Evolutionary conservation across 2,113 vertebrate genomes (phyloP).

Genomic region (Ctenodactylus gundi): DNA sequence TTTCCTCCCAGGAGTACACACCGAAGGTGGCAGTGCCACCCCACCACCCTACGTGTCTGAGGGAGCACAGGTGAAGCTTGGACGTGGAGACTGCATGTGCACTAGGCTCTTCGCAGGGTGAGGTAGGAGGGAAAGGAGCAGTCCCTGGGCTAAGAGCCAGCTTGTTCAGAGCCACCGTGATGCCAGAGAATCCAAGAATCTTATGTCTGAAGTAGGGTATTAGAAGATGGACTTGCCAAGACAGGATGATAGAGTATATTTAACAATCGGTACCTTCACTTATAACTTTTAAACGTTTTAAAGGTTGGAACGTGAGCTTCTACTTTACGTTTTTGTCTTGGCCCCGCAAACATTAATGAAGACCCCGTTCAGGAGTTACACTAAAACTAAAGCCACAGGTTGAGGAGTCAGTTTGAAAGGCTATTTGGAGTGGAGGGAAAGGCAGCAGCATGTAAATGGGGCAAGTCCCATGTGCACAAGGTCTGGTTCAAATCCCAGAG

Average conservation of each 20-base stretch:
- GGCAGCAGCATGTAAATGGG: not conserved
- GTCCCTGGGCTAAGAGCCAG: not conserved
- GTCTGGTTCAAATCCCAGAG: not conserved
- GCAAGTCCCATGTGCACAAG: not conserved
- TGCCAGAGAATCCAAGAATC: not conserved
- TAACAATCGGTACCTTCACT: not conserved
- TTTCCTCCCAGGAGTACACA: not conserved
- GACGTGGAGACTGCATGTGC: not conserved
- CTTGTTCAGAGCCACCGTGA: not conserved
- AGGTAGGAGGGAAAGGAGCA: not conserved
- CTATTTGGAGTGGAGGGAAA: not conserved
- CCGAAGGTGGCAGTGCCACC: not conserved
- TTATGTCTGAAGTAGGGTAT: not conserved
- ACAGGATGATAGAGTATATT: not conserved
- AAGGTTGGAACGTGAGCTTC: not conserved
- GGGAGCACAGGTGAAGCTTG: not conserved
- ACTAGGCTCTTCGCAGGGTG: not conserved
- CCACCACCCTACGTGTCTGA: no score
- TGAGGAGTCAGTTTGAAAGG: not conserved
- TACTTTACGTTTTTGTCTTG: not conserved
- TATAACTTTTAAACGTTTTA: not conserved
- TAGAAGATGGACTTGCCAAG: not conserved
- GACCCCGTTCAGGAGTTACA: not conserved
- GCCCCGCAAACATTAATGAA: not conserved
- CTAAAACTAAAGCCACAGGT: not conserved